Evolutionary conservation across 2,888 invertebrate species (phyloP).

Genomic region (Hydriomena furcata): DNA sequence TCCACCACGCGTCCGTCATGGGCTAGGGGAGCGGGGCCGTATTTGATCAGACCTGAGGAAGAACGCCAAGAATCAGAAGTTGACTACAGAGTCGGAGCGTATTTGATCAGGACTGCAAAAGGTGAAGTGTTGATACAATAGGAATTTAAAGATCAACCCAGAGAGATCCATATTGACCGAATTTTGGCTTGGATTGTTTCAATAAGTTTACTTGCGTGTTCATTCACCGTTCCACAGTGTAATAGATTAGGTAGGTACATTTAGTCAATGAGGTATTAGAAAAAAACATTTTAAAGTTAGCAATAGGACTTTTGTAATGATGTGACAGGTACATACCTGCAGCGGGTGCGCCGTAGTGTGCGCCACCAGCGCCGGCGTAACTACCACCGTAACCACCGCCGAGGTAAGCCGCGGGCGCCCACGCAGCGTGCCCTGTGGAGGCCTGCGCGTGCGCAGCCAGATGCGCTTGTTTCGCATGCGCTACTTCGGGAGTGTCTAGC

Average conservation of each 20-base stretch:
- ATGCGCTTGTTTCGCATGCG: conserved; percentile 78
- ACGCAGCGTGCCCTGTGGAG: conserved; percentile 73
- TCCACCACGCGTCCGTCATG: conserved; percentile 79
- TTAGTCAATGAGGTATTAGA: too few relatives aligned
- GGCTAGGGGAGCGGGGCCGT: conserved; percentile 78
- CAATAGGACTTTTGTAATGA: too few relatives aligned
- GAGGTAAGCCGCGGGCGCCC: conserved; percentile 66
- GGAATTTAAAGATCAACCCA: not conserved
- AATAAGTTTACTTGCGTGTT: too few relatives aligned
- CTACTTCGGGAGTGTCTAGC: conserved; percentile 81
- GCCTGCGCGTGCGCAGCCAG: conserved; percentile 77
- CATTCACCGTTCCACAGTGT: too few relatives aligned
- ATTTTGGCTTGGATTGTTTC: too few relatives aligned
- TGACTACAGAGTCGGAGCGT: conserved; percentile 80
- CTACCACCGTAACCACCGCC: conserved; percentile 56
- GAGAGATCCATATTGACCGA: too few relatives aligned
- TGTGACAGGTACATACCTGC: conserved; percentile 73
- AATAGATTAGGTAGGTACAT: too few relatives aligned
- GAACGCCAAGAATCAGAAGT: too few relatives aligned
- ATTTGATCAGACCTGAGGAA: conserved; percentile 71
- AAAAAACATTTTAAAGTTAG: too few relatives aligned
- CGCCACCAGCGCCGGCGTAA: conserved; percentile 55
- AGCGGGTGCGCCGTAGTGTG: conserved; percentile 73
- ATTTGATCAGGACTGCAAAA: conserved; percentile 69
- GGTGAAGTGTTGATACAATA: not conserved